Evolutionary conservation across 2,888 invertebrate genomes (phyloP).

Genomic region (Exephanes ischioxanthus): DNA sequence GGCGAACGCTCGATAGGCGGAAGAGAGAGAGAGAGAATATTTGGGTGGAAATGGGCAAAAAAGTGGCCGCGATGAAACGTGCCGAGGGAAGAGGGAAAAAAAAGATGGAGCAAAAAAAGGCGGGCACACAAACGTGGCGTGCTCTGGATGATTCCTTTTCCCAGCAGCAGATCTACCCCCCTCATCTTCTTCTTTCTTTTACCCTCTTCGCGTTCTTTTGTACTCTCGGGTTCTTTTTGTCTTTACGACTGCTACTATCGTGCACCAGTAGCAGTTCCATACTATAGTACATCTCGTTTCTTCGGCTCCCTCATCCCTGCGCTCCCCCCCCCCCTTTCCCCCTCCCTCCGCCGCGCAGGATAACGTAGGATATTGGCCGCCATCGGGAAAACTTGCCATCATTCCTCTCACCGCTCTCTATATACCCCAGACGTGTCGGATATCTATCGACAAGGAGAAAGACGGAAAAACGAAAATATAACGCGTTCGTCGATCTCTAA

Average conservation of each 20-base stretch:
- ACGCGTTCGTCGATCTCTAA: constrained; percentile 46
- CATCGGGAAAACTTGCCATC: constrained; percentile 48
- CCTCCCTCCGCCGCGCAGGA: neutral
- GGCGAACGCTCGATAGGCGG: constrained; percentile 28
- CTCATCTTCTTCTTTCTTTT: constrained; percentile 23
- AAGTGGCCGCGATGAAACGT: constrained; percentile 60
- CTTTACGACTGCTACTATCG: constrained; percentile 36
- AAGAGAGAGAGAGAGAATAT: constrained; percentile 50
- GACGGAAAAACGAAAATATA: constrained; percentile 21
- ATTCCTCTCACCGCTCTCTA: constrained; percentile 18
- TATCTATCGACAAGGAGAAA: constrained; percentile 31
- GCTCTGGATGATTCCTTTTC: constrained; percentile 46
- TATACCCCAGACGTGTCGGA: neutral
- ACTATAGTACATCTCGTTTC: constrained; percentile 33
- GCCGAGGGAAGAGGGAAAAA: constrained; percentile 2
- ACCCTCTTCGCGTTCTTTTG: constrained; percentile 30
- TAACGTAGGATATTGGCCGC: constrained; percentile 59
- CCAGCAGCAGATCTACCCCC: constrained; percentile 14
- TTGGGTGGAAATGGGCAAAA: constrained; percentile 63
- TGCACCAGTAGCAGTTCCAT: constrained; percentile 33
- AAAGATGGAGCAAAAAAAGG: constrained; percentile 28
- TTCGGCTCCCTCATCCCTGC: neutral
- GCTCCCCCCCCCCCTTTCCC: neutral
- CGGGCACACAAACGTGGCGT: constrained; percentile 50
- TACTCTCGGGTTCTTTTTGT: constrained; percentile 36